Conservation (phyloP, 2,113 vertebrate genomes). For the Oncorhynchus masou region DNA sequence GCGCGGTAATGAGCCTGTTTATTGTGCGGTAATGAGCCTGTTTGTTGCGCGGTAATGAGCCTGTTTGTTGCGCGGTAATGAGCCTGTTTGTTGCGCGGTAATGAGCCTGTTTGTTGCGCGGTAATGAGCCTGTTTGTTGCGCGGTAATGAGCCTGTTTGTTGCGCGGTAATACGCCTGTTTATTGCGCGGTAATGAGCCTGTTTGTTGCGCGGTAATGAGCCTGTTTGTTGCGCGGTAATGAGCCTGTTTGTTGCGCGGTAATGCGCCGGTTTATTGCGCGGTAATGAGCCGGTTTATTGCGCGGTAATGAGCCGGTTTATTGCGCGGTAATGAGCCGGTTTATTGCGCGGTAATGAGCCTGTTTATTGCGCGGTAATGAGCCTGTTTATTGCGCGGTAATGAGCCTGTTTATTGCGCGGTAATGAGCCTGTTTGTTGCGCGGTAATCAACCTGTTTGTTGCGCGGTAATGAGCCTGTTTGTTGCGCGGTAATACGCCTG, state of each 20-base stretch:
- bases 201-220: conserved; percentile 7
- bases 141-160: neutral
- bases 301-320: neutral
- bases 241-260: too few species aligned
- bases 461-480: neutral
- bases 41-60: neutral
- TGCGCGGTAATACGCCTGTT: too few species aligned
- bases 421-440: neutral
- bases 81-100: too few species aligned
- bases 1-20: neutral
- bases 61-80: neutral
- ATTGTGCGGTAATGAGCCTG: neutral
- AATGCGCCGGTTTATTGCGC: too few species aligned
- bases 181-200: conserved; percentile 9
- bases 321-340: too few species aligned
- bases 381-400: too few species aligned
- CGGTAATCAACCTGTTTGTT: too few species aligned
- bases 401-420: neutral
- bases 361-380: neutral
- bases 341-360: neutral
- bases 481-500: neutral
- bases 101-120: neutral
- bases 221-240: neutral
- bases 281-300: neutral
- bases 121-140: neutral